Conservation (phyloP, 2,797 vertebrate genomes). For the Strix occidentalis region DNA sequence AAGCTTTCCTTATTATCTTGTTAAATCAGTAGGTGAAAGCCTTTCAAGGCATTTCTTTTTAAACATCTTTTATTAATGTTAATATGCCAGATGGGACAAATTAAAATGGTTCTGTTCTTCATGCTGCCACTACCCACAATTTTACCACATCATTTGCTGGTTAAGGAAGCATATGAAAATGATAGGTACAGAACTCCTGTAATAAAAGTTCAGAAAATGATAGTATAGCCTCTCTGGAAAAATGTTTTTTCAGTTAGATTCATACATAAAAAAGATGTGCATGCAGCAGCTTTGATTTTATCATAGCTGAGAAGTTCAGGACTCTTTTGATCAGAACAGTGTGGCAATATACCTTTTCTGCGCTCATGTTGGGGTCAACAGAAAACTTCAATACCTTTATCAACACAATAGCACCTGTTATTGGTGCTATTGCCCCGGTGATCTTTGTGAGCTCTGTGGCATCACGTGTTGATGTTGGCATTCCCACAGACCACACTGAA, state of each 20-base stretch:
- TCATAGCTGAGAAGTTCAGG: background rate
- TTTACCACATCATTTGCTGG: slow-evolving; percentile 79
- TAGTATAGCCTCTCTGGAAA: slow-evolving; percentile 19
- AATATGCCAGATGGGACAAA: slow-evolving; percentile 84
- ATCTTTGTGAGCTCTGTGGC: background rate
- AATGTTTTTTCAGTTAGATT: slow-evolving; percentile 1
- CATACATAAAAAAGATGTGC: background rate
- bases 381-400: background rate
- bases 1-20: slow-evolving; percentile 82
- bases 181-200: slow-evolving; percentile 69
- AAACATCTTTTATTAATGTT: slow-evolving; percentile 84
- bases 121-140: slow-evolving; percentile 78
- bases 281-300: background rate
- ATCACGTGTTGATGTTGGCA: background rate
- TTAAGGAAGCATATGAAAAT: slow-evolving; percentile 77
- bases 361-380: background rate
- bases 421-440: background rate
- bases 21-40: slow-evolving; percentile 84
- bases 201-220: slow-evolving; percentile 69
- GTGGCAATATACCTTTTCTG: background rate
- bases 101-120: slow-evolving; percentile 81
- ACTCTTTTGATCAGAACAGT: background rate
- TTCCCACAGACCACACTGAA: background rate
- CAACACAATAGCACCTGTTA: background rate
- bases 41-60: slow-evolving; percentile 78